A percentile compares a stretch with the other conserved stretches of the same genome.
Conservation (phyloP, 1,140 invertebrate genomes). For the Pectinophora gossypiella region DNA sequence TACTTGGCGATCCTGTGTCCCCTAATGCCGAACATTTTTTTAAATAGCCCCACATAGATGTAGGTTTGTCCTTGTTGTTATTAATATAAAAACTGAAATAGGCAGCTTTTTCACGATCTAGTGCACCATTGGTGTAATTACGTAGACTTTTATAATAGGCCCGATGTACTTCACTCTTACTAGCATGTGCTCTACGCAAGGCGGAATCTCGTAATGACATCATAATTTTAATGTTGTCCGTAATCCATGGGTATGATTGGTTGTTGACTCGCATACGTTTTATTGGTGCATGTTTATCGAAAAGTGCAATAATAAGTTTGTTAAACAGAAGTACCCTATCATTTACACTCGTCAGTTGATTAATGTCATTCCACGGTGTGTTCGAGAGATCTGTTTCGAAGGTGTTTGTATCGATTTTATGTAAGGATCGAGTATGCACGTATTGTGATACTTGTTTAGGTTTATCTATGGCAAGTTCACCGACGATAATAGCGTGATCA, state of each 20-base stretch:
- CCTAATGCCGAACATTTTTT: background rate
- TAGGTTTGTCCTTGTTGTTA: background rate
- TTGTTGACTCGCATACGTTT: conserved; percentile 2
- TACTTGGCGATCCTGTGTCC: background rate
- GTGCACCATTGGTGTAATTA: background rate
- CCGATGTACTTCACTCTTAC: background rate
- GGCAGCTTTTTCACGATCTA: background rate
- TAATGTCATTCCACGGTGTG: background rate
- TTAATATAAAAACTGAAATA: conserved; percentile 1
- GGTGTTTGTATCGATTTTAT: background rate
- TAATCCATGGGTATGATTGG: conserved; percentile 11
- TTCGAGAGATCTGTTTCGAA: background rate
- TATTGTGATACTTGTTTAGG: background rate
- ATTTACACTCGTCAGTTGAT: background rate
- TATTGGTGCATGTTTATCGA: conserved; percentile 12
- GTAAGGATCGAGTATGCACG: background rate
- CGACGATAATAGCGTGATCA: conserved; percentile 21
- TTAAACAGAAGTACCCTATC: background rate
- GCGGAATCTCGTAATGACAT: conserved; percentile 1
- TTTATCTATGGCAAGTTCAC: conserved; percentile 19
- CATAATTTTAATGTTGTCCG: conserved; percentile 6
- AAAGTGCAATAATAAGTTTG: background rate
- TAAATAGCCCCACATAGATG: background rate
- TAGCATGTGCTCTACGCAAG: background rate
- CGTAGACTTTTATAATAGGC: conserved; percentile 2